Evolutionary conservation across 2,888 invertebrate genomes (phyloP).

Genomic region (Taphrorychus bicolor): DNA sequence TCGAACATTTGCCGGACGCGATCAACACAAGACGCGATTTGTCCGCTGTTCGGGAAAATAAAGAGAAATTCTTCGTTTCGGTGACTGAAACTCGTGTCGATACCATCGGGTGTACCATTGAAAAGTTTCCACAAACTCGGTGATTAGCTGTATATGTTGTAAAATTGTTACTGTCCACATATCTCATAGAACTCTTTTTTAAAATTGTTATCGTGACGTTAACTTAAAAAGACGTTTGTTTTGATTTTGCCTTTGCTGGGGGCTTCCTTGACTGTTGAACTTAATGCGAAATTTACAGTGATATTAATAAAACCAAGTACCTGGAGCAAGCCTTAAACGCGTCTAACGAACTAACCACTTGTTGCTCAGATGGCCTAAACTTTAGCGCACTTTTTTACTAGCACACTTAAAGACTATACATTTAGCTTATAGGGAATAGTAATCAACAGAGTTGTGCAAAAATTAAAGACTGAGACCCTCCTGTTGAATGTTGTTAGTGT

Average conservation of each 20-base stretch:
- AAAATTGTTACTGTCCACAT: neutral
- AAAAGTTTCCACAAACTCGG: neutral
- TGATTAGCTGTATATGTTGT: neutral
- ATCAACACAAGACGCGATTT: neutral
- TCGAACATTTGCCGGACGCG: constrained; percentile 25
- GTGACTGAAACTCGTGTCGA: constrained; percentile 7
- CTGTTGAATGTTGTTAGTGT: constrained; percentile 46
- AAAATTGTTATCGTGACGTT: no score
- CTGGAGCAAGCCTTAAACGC: constrained; percentile 3
- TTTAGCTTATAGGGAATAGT: no score
- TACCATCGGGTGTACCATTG: neutral
- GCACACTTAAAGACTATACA: neutral
- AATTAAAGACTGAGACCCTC: neutral
- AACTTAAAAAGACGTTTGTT: no score
- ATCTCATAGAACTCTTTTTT: no score
- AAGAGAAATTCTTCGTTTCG: constrained; percentile 12
- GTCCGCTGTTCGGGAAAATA: constrained; percentile 5
- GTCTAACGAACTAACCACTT: neutral
- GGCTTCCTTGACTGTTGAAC: neutral
- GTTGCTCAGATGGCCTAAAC: constrained; percentile 12
- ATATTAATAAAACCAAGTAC: constrained; percentile 3
- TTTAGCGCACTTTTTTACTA: neutral
- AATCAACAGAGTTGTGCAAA: no score
- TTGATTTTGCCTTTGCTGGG: no score
- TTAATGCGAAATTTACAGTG: neutral